Evolutionary conservation across 2,797 vertebrate genomes (phyloP).

Genomic region (Bufotes viridis): DNA sequence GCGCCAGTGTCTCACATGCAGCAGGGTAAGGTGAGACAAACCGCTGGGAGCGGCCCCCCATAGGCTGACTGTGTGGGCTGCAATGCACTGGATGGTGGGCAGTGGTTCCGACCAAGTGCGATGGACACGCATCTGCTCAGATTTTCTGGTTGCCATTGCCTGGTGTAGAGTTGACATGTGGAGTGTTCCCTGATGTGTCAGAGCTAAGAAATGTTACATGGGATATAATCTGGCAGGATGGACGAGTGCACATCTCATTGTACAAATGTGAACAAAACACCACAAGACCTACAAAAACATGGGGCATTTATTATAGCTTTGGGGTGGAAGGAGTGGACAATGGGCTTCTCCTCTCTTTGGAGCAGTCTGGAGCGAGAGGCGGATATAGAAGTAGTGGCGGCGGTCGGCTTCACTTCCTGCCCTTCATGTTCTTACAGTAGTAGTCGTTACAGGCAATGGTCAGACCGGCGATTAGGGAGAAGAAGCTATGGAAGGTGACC

Average conservation of each 20-base stretch:
- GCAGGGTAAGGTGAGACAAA: background rate
- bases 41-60: background rate
- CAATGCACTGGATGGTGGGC: background rate
- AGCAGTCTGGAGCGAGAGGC: background rate
- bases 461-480: constrained; percentile 73
- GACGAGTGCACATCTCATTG: too few relatives aligned
- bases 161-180: too few relatives aligned
- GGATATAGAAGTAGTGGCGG: background rate
- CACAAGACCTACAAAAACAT: constrained; percentile 37
- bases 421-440: constrained; percentile 73
- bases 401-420: constrained; percentile 1
- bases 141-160: too few relatives aligned
- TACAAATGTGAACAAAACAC: background rate
- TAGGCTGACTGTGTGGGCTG: background rate
- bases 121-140: background rate
- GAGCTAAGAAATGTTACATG: too few relatives aligned
- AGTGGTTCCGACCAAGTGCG: background rate
- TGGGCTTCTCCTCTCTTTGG: background rate
- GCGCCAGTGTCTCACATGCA: background rate
- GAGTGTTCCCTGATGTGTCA: too few relatives aligned
- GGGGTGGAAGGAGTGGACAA: background rate
- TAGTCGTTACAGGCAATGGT: constrained; percentile 80
- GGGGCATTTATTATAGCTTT: constrained; percentile 17
- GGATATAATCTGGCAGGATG: too few relatives aligned
- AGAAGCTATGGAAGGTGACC: constrained; percentile 81